Percentiles rank a stretch among this genome's conserved stretches.
These are phyloP conservation scores for Apus apus DNA, from an alignment of 2,113 vertebrate species.

Conservation along the genomic window DNA sequence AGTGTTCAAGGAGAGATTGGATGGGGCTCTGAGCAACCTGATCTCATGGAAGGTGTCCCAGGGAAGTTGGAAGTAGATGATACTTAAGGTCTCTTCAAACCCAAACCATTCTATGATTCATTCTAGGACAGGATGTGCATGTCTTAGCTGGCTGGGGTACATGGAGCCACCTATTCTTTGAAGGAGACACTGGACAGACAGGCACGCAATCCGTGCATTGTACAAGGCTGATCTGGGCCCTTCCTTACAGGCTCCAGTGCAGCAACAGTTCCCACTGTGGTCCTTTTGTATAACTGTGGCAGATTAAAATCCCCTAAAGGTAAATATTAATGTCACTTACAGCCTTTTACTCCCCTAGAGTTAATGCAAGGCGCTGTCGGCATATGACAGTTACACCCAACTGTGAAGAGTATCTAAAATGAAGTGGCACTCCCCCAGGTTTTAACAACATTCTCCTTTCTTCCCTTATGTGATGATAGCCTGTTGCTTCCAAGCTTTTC, in stretches of 20 bases:
- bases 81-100: too few species aligned
- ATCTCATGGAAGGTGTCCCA: too few species aligned
- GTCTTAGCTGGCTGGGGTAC: not conserved
- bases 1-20: too few species aligned
- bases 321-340: not conserved
- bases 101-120: too few species aligned
- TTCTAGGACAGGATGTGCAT: not conserved
- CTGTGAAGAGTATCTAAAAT: not conserved
- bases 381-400: not conserved
- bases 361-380: not conserved
- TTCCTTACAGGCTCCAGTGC: not conserved
- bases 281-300: not conserved
- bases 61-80: too few species aligned
- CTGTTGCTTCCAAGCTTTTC: not conserved
- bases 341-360: not conserved
- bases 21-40: too few species aligned
- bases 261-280: not conserved
- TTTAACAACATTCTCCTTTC: not conserved
- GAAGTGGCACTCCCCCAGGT: not conserved
- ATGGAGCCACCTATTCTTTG: not conserved
- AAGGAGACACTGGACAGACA: not conserved
- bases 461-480: fast-evolving
- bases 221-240: not conserved
- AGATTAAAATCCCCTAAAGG: not conserved
- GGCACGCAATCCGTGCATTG: fast-evolving